phyloP scores from a whole-genome alignment of 2,797 vertebrate species.

The Hemitrygon akajei region DNA sequence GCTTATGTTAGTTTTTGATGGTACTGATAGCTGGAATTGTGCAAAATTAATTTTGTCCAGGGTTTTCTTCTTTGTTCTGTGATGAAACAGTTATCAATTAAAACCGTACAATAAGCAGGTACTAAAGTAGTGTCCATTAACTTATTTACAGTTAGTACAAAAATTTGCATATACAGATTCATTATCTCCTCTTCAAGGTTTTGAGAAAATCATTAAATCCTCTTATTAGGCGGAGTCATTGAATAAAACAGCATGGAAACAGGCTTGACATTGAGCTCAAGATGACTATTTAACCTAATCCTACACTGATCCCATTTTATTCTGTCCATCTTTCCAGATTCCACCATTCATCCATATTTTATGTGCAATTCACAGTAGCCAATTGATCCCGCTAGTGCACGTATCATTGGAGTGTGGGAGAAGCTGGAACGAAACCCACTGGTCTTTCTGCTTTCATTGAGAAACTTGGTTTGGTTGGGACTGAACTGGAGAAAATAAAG shows the following conservation, averaged over 20 bases:
- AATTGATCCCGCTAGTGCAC: too few relatives aligned
- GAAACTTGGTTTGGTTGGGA: too few relatives aligned
- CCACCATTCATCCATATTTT: too few relatives aligned
- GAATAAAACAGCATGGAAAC: too few relatives aligned
- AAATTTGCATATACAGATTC: background rate
- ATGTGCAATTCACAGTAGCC: too few relatives aligned
- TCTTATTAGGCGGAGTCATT: background rate
- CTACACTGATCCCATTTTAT: background rate
- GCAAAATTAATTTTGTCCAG: background rate
- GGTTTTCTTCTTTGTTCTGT: background rate
- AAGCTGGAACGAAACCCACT: background rate
- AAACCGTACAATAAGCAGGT: background rate
- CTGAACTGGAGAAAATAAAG: background rate
- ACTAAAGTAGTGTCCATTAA: background rate
- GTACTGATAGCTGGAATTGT: background rate
- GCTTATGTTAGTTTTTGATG: background rate
- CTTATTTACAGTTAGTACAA: background rate
- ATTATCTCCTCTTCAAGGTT: background rate
- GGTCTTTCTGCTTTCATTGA: background rate
- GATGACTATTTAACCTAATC: background rate
- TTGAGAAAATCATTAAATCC: background rate
- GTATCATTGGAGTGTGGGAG: too few relatives aligned
- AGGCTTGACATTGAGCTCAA: too few relatives aligned
- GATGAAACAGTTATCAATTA: background rate
- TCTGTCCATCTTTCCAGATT: too few relatives aligned